Evolutionary conservation across 2,797 vertebrate species (phyloP).

Genomic region (Nannoperca obscura): DNA sequence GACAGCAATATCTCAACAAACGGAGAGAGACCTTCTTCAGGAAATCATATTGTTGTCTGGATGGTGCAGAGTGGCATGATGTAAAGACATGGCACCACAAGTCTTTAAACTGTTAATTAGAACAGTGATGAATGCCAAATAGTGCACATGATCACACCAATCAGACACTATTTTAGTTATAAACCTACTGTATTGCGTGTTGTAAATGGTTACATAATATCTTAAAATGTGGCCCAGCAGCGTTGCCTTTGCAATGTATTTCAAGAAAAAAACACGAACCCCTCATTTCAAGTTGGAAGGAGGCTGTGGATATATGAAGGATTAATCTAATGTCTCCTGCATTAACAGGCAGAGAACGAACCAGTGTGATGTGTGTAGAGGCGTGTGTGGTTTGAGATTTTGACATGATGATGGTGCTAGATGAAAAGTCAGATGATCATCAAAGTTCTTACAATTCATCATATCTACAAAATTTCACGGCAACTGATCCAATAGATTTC

Average conservation of each 20-base stretch:
- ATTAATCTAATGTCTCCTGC: conserved; percentile 6
- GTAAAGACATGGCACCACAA: neutral
- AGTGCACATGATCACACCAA: neutral
- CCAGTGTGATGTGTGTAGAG: neutral
- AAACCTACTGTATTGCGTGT: no score
- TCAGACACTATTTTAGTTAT: no score
- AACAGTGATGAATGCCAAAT: neutral
- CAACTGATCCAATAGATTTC: neutral
- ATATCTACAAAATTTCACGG: no score
- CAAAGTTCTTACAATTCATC: no score
- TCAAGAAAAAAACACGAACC: neutral
- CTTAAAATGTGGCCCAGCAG: neutral
- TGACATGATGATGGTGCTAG: no score
- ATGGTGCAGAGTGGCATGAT: neutral
- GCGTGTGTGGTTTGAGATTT: neutral
- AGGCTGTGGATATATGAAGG: neutral
- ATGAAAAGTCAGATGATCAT: no score
- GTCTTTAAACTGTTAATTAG: neutral
- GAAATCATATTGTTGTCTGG: neutral
- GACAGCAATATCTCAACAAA: neutral
- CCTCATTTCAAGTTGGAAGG: neutral
- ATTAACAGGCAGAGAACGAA: neutral
- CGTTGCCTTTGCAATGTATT: neutral
- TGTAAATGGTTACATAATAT: neutral
- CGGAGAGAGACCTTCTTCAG: neutral